Conservation (phyloP, 2,113 vertebrate genomes). For the Synchiropus splendidus region DNA sequence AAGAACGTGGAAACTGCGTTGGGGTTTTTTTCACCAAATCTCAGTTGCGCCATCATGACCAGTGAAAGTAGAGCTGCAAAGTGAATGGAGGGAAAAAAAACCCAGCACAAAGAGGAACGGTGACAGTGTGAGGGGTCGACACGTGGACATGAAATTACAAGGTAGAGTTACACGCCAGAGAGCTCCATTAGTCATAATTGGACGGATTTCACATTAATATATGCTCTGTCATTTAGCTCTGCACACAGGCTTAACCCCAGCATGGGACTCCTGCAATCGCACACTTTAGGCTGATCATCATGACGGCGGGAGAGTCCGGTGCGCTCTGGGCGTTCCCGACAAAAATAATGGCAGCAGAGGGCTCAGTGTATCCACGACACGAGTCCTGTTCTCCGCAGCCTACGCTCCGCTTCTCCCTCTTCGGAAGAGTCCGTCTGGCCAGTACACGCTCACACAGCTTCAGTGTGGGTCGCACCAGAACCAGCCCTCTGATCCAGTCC, state of each 20-base stretch:
- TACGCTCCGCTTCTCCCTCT: too few species aligned
- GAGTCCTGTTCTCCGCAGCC: too few species aligned
- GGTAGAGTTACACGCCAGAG: slow-evolving; percentile 40
- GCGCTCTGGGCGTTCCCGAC: too few species aligned
- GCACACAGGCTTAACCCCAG: slow-evolving; percentile 56
- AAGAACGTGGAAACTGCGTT: too few species aligned
- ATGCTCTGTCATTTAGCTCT: slow-evolving; percentile 58
- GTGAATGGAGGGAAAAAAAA: neutral
- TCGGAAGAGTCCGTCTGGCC: too few species aligned
- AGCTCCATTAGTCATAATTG: slow-evolving; percentile 57
- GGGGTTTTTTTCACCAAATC: too few species aligned
- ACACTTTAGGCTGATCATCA: slow-evolving; percentile 43
- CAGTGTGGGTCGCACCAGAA: too few species aligned
- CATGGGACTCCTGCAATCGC: slow-evolving; percentile 49
- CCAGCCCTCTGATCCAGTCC: too few species aligned
- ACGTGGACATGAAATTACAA: slow-evolving; percentile 47
- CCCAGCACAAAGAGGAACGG: slow-evolving; percentile 15
- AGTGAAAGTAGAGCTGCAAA: neutral
- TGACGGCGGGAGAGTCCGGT: slow-evolving; percentile 15
- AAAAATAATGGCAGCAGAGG: too few species aligned
- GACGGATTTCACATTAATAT: slow-evolving; percentile 58
- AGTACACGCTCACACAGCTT: too few species aligned
- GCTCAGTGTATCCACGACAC: too few species aligned
- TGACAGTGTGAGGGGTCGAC: slow-evolving; percentile 20
- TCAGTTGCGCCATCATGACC: too few species aligned